Evolutionary conservation across 2,888 invertebrate species (phyloP).

Genomic region (Tenthredo livida): DNA sequence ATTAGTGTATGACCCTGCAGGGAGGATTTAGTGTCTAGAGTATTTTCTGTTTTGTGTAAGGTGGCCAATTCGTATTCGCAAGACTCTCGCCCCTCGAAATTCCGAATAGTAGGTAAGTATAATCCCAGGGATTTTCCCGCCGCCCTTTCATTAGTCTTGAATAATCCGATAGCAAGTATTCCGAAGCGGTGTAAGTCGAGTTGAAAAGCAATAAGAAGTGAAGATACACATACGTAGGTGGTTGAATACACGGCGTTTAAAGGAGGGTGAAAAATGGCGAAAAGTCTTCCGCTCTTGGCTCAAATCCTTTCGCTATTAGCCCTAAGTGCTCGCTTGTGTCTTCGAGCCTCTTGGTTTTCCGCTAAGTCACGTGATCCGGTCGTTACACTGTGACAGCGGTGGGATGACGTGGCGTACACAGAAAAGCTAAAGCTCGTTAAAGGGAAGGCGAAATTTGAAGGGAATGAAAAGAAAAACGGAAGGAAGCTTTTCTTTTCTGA

Average conservation of each 20-base stretch:
- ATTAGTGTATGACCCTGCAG: constrained; percentile 10
- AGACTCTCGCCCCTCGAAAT: not conserved
- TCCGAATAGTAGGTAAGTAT: not conserved
- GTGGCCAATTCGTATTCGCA: not conserved
- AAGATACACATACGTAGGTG: not conserved
- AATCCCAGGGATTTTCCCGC: not conserved
- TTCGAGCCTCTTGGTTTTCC: constrained; percentile 54
- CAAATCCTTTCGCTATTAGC: constrained; percentile 11
- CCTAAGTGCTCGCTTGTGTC: constrained; percentile 24
- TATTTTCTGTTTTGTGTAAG: not conserved
- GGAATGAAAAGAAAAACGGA: not conserved
- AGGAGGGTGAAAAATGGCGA: not conserved
- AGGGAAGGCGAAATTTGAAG: not conserved
- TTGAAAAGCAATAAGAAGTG: not conserved
- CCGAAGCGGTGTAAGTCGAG: not conserved
- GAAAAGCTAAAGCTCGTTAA: not conserved
- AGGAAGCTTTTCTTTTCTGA: not conserved
- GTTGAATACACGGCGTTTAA: not conserved
- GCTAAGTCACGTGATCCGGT: constrained; percentile 71
- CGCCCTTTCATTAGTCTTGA: not conserved
- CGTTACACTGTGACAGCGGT: constrained; percentile 65
- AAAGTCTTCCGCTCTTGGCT: constrained; percentile 12
- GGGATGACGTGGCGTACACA: constrained; percentile 13
- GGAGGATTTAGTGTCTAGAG: not conserved
- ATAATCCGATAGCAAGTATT: not conserved